Evolutionary conservation across 2,113 vertebrate genomes (phyloP), one percentile per base, ranked within the genome.

Genomic region (Glaucomys volans): DNA sequence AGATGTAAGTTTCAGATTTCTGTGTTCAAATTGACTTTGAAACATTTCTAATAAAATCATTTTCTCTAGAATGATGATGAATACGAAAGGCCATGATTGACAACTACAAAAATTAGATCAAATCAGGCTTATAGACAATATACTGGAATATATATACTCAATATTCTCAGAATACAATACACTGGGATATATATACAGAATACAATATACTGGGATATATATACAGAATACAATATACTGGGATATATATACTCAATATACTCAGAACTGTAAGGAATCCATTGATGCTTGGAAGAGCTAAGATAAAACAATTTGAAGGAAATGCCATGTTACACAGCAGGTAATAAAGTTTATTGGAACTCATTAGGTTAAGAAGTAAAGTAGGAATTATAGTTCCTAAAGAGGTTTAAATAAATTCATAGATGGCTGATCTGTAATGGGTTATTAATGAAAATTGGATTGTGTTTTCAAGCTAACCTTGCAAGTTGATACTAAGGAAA

Each of bases 341-440:
- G 83, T 87, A 95, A 90, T 91, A 88, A 81, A 87, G 32, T 71
- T 95, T 95, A 90, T 94, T 62, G 81, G 71, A 80, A 96, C 59
- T 85, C 82, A 87, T 95, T 95, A 93, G 44, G 75, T 91, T 93
- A 96, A 95, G 87, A 86, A 93, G 75, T 90, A 84, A 92, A 96
- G 85, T 1, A 91, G 89, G 44, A 84, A 92, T 92, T 87, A 92
- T 76, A 28, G 44, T 80, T 95, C 42, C 32, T 92, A 94, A 87
- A 87, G 67, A 87, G 13, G 52, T 80, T 97, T 96, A 96, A 97
- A 92, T 87, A 95, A 87, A 96, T 89, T 95, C n/a, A 66, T 91
- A 95, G 79, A 81, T 96, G 92, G 84, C 52, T 97, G 84, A 74
- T 92, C 84, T 69, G 32, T 91, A 95, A 90, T 94, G 30, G 62